Base-by-base conservation (phyloP, 1,140 invertebrate species). In the Euura lappo region DNA sequence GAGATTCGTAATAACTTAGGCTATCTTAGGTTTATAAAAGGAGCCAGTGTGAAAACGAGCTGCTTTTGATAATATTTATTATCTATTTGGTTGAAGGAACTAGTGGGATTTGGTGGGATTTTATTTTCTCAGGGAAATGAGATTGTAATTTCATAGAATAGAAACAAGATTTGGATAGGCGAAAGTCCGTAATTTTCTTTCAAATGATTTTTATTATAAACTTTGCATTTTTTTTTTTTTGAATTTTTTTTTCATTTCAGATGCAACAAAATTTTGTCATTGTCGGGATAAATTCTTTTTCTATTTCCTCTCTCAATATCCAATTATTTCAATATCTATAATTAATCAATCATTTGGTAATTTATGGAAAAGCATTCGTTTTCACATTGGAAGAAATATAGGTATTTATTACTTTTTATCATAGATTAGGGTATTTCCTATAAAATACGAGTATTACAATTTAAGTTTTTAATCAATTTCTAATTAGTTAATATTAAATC, bases 381-480 rank as follows among this genome's bases (percentile, higher is more conserved):
- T 68, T 44, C 13, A 68, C 66, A 68, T 68, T 68, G 66, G 66
- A 68, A 13, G 66, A 68, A 68, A 42, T 42, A 68, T 68, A 11
- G 8, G 11, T 68, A 68, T 11, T 64, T 64, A 64, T 64, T 64
- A 10, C 66, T 68, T 68, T 44, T 4, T 68, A 10, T 64, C 13
- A 44, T 68, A 42, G 66, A 28, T 68, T 68, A 42, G 28, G 71
- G 71, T 74, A 76, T 75, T 73, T 66, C 67, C 74, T 79, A 80
- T 78, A 79, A 79, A 81, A 80, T 80, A 80, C 74, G 76, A 80
- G 76, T 79, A 81, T 79, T 77, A 78, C 71, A 71, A 74, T 11
- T 51, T 73, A 65, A 75, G 71, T 47, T 5, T 28, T 68, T 42
- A 8, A 68, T 68, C 43, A 71, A 69, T 65, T 77, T 73, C 73